Percentiles rank a stretch among this genome's conserved stretches.
phyloP scores from a whole-genome alignment of 2,888 invertebrate species.

The Priocnemis perturbator region DNA sequence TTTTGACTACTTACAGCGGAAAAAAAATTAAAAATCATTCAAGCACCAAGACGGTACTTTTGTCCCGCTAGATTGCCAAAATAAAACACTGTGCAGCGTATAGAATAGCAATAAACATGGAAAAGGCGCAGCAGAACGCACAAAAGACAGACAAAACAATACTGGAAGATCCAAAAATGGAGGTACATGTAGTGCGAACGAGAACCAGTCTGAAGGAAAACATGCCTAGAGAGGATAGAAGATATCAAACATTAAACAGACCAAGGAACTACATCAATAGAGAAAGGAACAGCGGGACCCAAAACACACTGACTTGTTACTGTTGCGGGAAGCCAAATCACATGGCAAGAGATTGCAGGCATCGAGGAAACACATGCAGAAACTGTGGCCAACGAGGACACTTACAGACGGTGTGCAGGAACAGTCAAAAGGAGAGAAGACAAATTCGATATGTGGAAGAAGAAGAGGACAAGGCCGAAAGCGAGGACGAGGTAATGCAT shows the following conservation, averaged over 20 bases:
- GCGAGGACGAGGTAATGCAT: not conserved
- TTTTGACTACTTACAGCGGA: no score
- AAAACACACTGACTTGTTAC: constrained; percentile 12
- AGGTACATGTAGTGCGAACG: not conserved
- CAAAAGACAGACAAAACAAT: not conserved
- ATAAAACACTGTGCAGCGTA: no score
- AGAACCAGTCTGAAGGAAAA: not conserved
- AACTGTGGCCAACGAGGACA: constrained; percentile 15
- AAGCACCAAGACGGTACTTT: no score
- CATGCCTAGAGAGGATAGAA: not conserved
- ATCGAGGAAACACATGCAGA: constrained; percentile 8
- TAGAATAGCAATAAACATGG: constrained; percentile 12
- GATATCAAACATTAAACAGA: not conserved
- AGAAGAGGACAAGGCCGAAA: not conserved
- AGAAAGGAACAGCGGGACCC: not conserved
- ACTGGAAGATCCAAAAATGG: not conserved
- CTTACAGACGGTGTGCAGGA: constrained; percentile 7
- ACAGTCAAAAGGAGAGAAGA: not conserved
- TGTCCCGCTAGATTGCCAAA: no score
- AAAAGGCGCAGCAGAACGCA: constrained; percentile 17
- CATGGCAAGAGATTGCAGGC: constrained; percentile 2
- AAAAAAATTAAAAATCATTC: no score
- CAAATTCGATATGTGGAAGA: not conserved
- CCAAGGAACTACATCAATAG: not conserved
- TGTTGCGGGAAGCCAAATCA: constrained; percentile 27